Evolutionary conservation across 2,888 invertebrate genomes (phyloP), one percentile per base, ranked within the genome.

Genomic region (Cosmia pyralina): DNA sequence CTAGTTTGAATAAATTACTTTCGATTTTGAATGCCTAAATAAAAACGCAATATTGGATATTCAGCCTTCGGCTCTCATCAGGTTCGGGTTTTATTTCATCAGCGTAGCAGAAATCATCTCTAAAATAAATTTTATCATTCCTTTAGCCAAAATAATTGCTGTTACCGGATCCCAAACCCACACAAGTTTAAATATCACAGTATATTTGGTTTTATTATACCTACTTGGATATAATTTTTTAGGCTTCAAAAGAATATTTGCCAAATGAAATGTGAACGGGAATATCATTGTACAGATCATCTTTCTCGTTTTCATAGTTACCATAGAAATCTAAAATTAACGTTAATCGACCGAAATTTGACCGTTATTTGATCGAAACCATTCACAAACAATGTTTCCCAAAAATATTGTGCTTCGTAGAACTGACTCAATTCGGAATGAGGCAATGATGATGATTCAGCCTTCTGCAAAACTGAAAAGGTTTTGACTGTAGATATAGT

Each of bases 261-360:
- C 75, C 34, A 59, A 72, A 75, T 62, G n/a, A 69, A 69, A 64
- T 34, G 10, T 41, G 48, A 63, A 44, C 13, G n/a, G 19, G n/a
- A 19, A 64, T 76, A 59, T 58, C 19, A 63, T 52, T 53, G 17
- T 13, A 38, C 15, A 1, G 52, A 59, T 64, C 58, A 60, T 50
- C 17, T 64, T 50, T 59, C 41, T 73, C 46, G 13, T 71, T 63
- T 62, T 50, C 52, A 74, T 28, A n/a, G n/a, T 19, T 78, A 68
- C 22, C n/a, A 53, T 58, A 48, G 65, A 81, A 63, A 50, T 59
- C 46, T 67, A 41, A 70, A 67, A 70, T 55, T n/a, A 66, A 50
- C 59, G 50, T 82, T 67, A 71, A 82, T 70, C 55, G 76, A 75
- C 58, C 69, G 53, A 41, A n/a, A n/a, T n/a, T n/a, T n/a, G n/a